Percentiles rank a stretch among this genome's conserved stretches.
Evolutionary conservation across 2,797 vertebrate genomes (phyloP).

Genomic region (Phyllotis vaccarum): DNA sequence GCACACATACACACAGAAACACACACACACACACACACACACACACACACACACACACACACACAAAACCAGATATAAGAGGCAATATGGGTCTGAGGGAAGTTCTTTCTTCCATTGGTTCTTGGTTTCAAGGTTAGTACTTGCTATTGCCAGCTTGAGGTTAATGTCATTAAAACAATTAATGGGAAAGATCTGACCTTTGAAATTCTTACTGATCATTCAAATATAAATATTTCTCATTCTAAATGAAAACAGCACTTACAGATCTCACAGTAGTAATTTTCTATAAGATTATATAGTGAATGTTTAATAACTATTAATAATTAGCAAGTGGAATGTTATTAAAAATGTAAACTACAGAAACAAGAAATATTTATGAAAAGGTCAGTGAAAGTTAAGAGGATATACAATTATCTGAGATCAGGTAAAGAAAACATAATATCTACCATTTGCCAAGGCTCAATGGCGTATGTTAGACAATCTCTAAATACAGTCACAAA

Average conservation of each 20-base stretch:
- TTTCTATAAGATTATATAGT: not conserved
- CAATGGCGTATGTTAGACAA: not conserved
- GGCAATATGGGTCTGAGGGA: not conserved
- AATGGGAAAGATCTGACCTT: not conserved
- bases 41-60: too few relatives aligned
- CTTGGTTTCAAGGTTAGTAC: not conserved
- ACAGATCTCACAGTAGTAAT: not conserved
- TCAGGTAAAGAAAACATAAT: conserved; percentile 13
- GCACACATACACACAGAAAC: too few relatives aligned
- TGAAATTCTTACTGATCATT: not conserved
- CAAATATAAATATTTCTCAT: not conserved
- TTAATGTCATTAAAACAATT: not conserved
- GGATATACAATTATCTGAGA: not conserved
- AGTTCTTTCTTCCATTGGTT: not conserved
- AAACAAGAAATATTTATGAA: not conserved
- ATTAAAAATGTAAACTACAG: not conserved
- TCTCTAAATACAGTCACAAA: conserved; percentile 2
- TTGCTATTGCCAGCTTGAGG: not conserved
- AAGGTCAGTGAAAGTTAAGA: not conserved
- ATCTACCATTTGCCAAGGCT: not conserved
- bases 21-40: too few relatives aligned
- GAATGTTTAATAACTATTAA: not conserved
- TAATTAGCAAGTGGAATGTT: not conserved
- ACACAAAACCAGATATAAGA: not conserved
- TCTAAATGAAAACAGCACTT: not conserved